Percentiles rank a stretch among this genome's conserved stretches.
Conservation (phyloP, 2,113 vertebrate genomes). For the Orycteropus afer region DNA sequence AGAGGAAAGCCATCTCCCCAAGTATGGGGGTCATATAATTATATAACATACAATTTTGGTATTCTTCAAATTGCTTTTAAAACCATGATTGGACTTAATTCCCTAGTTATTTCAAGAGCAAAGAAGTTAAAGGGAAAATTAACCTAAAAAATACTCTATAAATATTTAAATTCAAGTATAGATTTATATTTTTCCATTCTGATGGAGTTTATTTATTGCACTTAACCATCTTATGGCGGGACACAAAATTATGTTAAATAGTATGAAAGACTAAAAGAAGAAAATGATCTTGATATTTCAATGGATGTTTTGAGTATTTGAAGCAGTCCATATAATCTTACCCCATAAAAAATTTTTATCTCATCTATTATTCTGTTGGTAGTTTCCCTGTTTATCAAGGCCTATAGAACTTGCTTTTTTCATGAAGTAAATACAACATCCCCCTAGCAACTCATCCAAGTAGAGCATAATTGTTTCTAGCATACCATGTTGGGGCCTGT, state of each 20-base stretch:
- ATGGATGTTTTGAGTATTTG: not conserved
- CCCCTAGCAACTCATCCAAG: constrained; percentile 44
- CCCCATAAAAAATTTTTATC: not conserved
- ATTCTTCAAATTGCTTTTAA: constrained; percentile 44
- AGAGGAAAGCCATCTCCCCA: not conserved
- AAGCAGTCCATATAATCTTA: not conserved
- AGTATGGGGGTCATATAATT: not conserved
- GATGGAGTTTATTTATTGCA: not conserved
- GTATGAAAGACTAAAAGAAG: not conserved
- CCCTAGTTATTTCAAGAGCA: constrained; percentile 41
- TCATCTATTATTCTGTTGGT: not conserved
- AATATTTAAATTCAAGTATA: constrained; percentile 44
- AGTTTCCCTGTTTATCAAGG: not conserved
- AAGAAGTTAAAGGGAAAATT: not conserved
- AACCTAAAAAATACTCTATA: constrained; percentile 14
- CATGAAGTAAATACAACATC: constrained; percentile 55
- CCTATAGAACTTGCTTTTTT: constrained; percentile 1
- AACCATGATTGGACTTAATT: constrained; percentile 40
- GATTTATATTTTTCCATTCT: not conserved
- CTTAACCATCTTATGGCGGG: not conserved
- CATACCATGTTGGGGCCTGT: not conserved
- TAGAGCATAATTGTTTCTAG: constrained; percentile 45
- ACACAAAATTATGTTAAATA: constrained; percentile 8
- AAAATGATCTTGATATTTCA: constrained; percentile 17
- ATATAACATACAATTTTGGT: not conserved